These are phyloP conservation scores for Cinclus mexicanus DNA, from an alignment of 2,113 vertebrate genomes.

Conservation along the genomic window DNA sequence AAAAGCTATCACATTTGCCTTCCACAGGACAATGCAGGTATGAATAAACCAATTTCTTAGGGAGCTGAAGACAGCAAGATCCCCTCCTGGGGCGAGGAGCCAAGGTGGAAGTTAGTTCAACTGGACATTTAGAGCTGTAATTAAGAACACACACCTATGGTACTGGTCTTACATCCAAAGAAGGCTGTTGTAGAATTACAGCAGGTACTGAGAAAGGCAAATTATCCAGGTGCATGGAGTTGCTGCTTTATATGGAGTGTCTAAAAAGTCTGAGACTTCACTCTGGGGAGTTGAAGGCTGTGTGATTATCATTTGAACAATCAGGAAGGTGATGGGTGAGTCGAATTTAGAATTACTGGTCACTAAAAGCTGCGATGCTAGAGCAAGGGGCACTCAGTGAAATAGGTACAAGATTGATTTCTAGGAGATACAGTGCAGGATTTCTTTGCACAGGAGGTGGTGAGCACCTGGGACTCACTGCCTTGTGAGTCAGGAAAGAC, in stretches of 20 bases:
- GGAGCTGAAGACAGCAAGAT: neutral
- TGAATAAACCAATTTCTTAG: neutral
- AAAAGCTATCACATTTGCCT: constrained; percentile 7
- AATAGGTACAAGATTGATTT: neutral
- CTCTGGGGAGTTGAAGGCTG: neutral
- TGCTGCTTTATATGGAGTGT: neutral
- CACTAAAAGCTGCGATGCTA: neutral
- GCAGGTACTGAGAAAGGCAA: neutral
- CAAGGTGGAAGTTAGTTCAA: neutral
- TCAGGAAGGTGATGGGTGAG: neutral
- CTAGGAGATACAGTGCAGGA: neutral
- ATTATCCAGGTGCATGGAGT: neutral
- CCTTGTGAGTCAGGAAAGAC: neutral
- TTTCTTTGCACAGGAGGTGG: neutral
- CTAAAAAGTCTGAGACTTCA: neutral
- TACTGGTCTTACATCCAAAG: neutral
- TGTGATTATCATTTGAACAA: neutral
- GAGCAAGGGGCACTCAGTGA: neutral
- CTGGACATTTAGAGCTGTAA: neutral
- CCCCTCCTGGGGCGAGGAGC: neutral
- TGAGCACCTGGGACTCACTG: neutral
- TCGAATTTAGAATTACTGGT: neutral
- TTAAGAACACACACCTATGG: neutral
- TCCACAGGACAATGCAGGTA: neutral
- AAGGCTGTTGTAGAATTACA: neutral